Evolutionary conservation across 2,113 vertebrate genomes (phyloP), one percentile per base, ranked within the genome.

Genomic region (Thamnophis sirtalis): DNA sequence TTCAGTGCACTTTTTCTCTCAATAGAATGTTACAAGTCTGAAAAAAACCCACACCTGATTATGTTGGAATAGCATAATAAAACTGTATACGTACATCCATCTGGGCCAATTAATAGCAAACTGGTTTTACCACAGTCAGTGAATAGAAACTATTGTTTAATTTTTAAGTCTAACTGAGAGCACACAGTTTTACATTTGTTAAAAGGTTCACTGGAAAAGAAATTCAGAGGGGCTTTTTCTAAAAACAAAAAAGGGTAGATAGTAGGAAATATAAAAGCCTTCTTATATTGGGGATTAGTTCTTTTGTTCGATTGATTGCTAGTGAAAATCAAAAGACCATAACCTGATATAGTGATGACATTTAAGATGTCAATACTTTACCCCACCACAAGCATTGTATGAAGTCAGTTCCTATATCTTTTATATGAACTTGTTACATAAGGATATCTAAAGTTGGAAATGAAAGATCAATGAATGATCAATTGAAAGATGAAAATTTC

Each of bases 401-500:
- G 38, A 58, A 60, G 63, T 38, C 38, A 68, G 48, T 19, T 43
- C 73, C 73, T 21, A 8, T 63, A 85, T n/a, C 55, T 84, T 91
- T 88, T 58, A 73, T 28, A 54, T 91, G 84, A 43, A 26, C 43
- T 84, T 80, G 48, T 87, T 21, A 50, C 48, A 15, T 0, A 33
- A 26, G 9, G 93, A 8, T 26, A 55, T 51, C 48, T 5, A 92
- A 24, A 28, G 9, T 21, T 53, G 33, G 19, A 68, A 38, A 48
- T 92, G 0, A 0, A 15, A 48, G 26, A 13, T 50, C 50, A 89
- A 84, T 88, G 60, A 88, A 60, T 10, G 24, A 26, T 60, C 50
- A 92, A 38, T n/a, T 4, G 10, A 0, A 0, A 7, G 5, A 90
- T 5, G 19, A 10, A 68, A 38, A 63, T 85, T 10, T 1, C 49